Conservation (phyloP, 1,140 invertebrate species). For the Drosophila trapezifrons region DNA sequence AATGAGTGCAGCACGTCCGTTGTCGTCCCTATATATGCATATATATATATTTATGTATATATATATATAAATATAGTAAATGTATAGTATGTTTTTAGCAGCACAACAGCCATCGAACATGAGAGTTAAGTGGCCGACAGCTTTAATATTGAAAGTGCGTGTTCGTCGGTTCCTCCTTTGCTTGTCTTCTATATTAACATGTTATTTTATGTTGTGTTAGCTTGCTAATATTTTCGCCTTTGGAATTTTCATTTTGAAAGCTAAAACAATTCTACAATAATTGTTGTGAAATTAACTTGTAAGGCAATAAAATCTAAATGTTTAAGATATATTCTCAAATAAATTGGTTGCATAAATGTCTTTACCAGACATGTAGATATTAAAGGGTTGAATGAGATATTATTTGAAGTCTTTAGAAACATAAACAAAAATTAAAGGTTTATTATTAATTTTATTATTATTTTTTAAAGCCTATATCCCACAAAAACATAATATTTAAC, state of each 20-base stretch:
- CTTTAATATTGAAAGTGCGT: slow-evolving; percentile 21
- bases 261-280: slow-evolving; percentile 2
- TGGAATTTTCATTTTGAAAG: slow-evolving; percentile 6
- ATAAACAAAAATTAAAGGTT: too few species aligned
- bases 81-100: slow-evolving; percentile 15
- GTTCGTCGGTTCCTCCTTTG: neutral
- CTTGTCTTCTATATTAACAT: slow-evolving; percentile 20
- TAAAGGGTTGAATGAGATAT: neutral
- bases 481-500: neutral
- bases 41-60: neutral
- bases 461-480: too few species aligned
- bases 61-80: neutral
- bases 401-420: too few species aligned
- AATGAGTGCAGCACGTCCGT: slow-evolving; percentile 30
- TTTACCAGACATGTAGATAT: neutral
- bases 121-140: slow-evolving; percentile 12
- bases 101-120: slow-evolving; percentile 27
- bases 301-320: slow-evolving; percentile 7
- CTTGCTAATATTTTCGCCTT: slow-evolving; percentile 2
- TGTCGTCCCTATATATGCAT: slow-evolving; percentile 3
- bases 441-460: too few species aligned
- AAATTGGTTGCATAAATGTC: neutral
- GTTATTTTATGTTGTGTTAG: slow-evolving; percentile 13
- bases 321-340: neutral
- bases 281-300: slow-evolving; percentile 14